Evolutionary conservation across 2,113 vertebrate species (phyloP).

Genomic region (Rhineura floridana): DNA sequence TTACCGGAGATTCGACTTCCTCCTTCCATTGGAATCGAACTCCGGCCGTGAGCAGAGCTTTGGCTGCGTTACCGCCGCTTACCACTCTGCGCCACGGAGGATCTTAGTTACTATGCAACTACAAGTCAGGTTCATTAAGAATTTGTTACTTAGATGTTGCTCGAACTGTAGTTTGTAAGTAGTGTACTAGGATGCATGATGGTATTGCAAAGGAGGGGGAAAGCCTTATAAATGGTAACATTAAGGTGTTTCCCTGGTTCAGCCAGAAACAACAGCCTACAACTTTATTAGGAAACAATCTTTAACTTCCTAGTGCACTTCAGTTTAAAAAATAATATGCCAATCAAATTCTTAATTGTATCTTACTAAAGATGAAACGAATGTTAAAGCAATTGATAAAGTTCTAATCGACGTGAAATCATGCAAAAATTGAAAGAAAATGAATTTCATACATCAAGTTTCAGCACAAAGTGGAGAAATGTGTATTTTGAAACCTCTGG

Average conservation of each 20-base stretch:
- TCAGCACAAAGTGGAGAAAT: not conserved
- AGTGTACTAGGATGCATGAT: not conserved
- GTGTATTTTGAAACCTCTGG: not conserved
- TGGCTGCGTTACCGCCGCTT: too few species aligned
- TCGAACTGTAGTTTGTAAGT: not conserved
- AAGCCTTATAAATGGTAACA: not conserved
- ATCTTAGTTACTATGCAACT: too few species aligned
- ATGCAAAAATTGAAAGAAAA: not conserved
- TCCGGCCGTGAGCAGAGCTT: too few species aligned
- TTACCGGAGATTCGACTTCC: too few species aligned
- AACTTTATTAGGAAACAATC: not conserved
- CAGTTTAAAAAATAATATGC: not conserved
- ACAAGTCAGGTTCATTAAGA: not conserved
- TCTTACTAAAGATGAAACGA: not conserved
- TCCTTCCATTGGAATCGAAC: too few species aligned
- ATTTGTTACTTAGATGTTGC: not conserved
- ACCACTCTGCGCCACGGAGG: too few species aligned
- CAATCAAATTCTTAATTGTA: not conserved
- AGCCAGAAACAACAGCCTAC: not conserved
- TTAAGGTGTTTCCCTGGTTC: not conserved
- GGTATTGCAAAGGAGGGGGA: not conserved
- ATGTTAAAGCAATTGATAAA: not conserved
- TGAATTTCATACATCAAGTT: not conserved
- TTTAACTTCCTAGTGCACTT: not conserved
- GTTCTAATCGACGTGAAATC: not conserved